Evolutionary conservation across 2,888 invertebrate genomes (phyloP).

Genomic region (Athrips mouffetella): DNA sequence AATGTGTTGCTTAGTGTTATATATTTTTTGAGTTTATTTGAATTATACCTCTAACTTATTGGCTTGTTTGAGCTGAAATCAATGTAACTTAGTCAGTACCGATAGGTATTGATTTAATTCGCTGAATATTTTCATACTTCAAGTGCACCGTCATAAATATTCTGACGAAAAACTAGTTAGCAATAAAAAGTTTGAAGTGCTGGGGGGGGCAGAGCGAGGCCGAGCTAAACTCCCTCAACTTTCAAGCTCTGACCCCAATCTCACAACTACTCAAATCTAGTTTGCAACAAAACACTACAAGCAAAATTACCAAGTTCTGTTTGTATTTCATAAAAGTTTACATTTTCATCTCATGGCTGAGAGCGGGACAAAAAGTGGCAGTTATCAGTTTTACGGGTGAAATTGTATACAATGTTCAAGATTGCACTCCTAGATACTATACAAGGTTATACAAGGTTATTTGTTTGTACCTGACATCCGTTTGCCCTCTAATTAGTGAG

Average conservation of each 20-base stretch:
- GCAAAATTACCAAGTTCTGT: conserved; percentile 30
- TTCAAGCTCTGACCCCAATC: conserved; percentile 35
- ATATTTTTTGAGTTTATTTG: no score
- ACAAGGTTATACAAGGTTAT: no score
- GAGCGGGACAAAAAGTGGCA: neutral
- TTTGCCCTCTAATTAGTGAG: no score
- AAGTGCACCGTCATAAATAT: neutral
- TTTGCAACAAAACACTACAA: conserved; percentile 33
- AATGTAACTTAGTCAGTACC: no score
- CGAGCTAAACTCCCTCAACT: conserved; percentile 29
- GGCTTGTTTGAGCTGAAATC: no score
- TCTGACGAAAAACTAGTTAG: conserved; percentile 1
- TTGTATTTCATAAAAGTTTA: conserved; percentile 6
- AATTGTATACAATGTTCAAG: no score
- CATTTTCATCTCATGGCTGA: conserved; percentile 1
- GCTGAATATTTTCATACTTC: neutral
- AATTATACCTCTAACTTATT: no score
- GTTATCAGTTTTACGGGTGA: neutral
- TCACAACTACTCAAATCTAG: conserved; percentile 31
- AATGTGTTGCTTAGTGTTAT: no score
- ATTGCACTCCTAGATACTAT: no score
- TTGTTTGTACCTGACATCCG: no score
- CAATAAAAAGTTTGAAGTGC: conserved; percentile 13
- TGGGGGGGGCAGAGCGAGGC: neutral
- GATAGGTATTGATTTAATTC: no score